Base-by-base conservation (phyloP, 2,113 vertebrate genomes). In the Tylochromis polylepis region DNA sequence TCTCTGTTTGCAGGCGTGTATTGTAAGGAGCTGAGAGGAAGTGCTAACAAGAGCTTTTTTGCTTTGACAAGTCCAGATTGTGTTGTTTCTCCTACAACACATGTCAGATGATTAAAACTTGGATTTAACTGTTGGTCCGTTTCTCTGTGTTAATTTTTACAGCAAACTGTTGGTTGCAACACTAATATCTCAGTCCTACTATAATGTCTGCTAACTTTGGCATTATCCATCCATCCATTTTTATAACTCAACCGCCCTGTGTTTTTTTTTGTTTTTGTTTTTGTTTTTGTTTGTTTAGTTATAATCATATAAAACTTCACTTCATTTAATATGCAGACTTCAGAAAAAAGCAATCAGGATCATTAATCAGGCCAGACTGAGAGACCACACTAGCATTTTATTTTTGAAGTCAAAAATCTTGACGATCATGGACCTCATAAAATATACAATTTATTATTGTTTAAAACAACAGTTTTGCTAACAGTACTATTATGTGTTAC, bases 1-100 rank as follows among this genome's bases (percentile, higher is more conserved):
- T 16, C 65, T 72, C 46, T 46, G 0, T 72, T 72, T 72, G n/a
- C 65, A 27, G 0, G 1, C 3, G 0, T 27, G 0, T 24, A 24
- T 7, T 0, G 38, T 72, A 16, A 10, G 65, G 38, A 46, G 38
- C 65, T 72, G 0, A 43, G n/a, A 43, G 36, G n/a, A 70, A 16
- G n/a, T 41, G 65, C 65, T 43, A 43, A 24, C n/a, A 24, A 24
- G 38, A 24, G 2, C 36, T 22, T 70, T 24, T 10, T 41, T 12
- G 0, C 11, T 70, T 43, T 0, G 34, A 41, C 34, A 14, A 22
- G 62, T 67, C 4, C 36, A 43, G 12, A 43, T 70, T 43, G 36
- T 43, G 65, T 43, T 70, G 38, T 70, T 43, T 70, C n/a, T 70
- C 14, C 65, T 46, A 16, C 5, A 1, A 46, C 0, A 10, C 2